Percentiles rank a stretch among this genome's conserved stretches.
Conservation (phyloP, 1,140 invertebrate species). For the Neodiprion lecontei region DNA sequence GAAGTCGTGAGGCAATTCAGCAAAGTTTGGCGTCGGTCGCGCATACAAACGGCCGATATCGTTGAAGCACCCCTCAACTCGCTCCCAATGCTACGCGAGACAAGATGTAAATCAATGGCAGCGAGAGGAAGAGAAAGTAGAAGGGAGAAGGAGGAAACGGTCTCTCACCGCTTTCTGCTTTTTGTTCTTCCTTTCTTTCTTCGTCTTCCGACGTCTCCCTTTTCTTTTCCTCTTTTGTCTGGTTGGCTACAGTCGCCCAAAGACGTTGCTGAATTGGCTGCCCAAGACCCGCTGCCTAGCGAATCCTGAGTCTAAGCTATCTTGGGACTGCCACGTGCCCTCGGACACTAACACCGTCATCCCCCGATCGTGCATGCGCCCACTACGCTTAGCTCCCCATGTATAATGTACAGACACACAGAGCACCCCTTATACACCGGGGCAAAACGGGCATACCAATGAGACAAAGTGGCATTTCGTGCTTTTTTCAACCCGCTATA, state of each 20-base stretch:
- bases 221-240: slow-evolving; percentile 23
- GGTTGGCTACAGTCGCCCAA: slow-evolving; percentile 19
- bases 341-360: not conserved
- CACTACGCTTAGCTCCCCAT: not conserved
- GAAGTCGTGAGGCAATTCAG: slow-evolving; percentile 59
- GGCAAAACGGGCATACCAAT: slow-evolving; percentile 48
- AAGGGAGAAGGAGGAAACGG: slow-evolving; percentile 30
- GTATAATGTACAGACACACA: slow-evolving; percentile 17
- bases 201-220: slow-evolving; percentile 21
- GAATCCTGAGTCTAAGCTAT: slow-evolving; percentile 55
- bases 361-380: slow-evolving; percentile 10
- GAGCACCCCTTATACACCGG: not conserved
- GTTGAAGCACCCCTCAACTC: slow-evolving; percentile 32
- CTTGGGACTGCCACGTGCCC: slow-evolving; percentile 30
- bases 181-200: slow-evolving; percentile 22
- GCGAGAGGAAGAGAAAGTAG: slow-evolving; percentile 41
- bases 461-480: slow-evolving; percentile 29
- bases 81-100: slow-evolving; percentile 35
- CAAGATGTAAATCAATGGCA: slow-evolving; percentile 60
- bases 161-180: slow-evolving; percentile 12
- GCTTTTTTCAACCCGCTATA: not conserved
- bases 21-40: slow-evolving; percentile 57
- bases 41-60: slow-evolving; percentile 62
- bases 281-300: slow-evolving; percentile 43
- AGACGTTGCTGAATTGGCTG: slow-evolving; percentile 20